Conservation (phyloP, 2,888 invertebrate species). For the Eupithecia centaureata region DNA sequence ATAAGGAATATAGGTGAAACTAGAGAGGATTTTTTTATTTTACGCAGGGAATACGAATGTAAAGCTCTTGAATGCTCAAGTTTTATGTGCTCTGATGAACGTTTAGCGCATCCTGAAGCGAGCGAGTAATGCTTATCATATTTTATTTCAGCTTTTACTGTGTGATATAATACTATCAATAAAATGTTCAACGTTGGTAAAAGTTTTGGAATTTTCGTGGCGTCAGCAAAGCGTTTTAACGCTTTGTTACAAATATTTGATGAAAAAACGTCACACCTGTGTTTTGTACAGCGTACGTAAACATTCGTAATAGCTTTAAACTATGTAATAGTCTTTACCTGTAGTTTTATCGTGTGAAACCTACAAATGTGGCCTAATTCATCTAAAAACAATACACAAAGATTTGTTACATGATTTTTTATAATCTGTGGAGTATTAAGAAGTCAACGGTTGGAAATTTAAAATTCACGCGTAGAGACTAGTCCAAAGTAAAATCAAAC, state of each 20-base stretch:
- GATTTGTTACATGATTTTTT: no score
- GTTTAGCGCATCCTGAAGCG: slow-evolving; percentile 32
- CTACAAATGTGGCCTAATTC: background rate
- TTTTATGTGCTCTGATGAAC: slow-evolving; percentile 27
- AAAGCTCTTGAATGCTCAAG: slow-evolving; percentile 12
- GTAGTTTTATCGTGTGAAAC: background rate
- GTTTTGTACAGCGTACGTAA: background rate
- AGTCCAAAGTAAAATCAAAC: slow-evolving; percentile 1
- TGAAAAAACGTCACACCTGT: background rate
- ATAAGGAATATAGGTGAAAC: slow-evolving; percentile 8
- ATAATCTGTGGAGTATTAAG: background rate
- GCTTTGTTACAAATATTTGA: slow-evolving; percentile 4
- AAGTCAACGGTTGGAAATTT: no score
- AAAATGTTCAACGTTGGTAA: slow-evolving; percentile 20
- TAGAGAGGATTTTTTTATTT: slow-evolving; percentile 5
- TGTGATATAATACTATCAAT: slow-evolving; percentile 20
- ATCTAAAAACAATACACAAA: no score
- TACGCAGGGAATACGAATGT: slow-evolving; percentile 11
- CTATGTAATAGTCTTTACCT: background rate
- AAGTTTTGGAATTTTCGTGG: background rate
- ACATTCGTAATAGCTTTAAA: background rate
- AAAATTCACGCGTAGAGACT: background rate
- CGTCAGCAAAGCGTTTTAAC: background rate
- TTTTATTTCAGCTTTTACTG: slow-evolving; percentile 27
- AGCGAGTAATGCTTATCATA: slow-evolving; percentile 25